A percentile compares a stretch with the other conserved stretches of the same genome.
phyloP scores from a whole-genome alignment of 2,888 invertebrate species.

The Hecatera dysodea region DNA sequence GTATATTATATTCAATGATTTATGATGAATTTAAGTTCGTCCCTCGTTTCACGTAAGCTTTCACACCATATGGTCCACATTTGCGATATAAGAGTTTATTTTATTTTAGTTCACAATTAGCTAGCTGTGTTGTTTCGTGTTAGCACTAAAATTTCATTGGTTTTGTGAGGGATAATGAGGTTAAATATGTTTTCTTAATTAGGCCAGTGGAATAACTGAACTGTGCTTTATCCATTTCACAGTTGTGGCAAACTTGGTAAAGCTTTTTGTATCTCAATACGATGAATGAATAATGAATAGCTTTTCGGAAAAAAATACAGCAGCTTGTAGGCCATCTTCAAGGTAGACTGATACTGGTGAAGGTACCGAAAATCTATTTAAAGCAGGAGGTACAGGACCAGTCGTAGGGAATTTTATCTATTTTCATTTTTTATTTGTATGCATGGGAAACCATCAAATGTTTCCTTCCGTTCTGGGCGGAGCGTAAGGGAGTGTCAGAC shows the following conservation, averaged over 20 bases:
- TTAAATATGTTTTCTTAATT: slow-evolving; percentile 6
- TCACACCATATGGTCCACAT: slow-evolving; percentile 65
- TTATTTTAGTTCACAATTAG: slow-evolving; percentile 62
- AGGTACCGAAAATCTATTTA: too few relatives aligned
- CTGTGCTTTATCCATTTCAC: not conserved
- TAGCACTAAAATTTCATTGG: slow-evolving; percentile 33
- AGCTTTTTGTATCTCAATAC: not conserved
- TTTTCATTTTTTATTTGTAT: too few relatives aligned
- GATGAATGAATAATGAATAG: not conserved
- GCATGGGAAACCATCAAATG: too few relatives aligned
- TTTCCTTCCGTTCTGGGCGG: too few relatives aligned
- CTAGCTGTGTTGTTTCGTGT: slow-evolving; percentile 9
- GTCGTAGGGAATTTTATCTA: too few relatives aligned
- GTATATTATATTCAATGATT: slow-evolving; percentile 39
- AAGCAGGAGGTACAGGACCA: too few relatives aligned
- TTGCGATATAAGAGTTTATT: slow-evolving; percentile 60
- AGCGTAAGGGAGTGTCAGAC: too few relatives aligned
- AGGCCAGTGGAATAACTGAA: not conserved
- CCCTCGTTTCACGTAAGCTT: slow-evolving; percentile 56
- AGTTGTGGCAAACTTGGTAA: not conserved
- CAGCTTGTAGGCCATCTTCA: too few relatives aligned
- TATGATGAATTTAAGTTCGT: slow-evolving; percentile 47
- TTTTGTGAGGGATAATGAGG: slow-evolving; percentile 21
- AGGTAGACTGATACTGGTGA: too few relatives aligned
- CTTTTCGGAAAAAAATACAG: too few relatives aligned